Evolutionary conservation across 1,140 invertebrate genomes (phyloP).

Genomic region (Piezodorus guildinii): DNA sequence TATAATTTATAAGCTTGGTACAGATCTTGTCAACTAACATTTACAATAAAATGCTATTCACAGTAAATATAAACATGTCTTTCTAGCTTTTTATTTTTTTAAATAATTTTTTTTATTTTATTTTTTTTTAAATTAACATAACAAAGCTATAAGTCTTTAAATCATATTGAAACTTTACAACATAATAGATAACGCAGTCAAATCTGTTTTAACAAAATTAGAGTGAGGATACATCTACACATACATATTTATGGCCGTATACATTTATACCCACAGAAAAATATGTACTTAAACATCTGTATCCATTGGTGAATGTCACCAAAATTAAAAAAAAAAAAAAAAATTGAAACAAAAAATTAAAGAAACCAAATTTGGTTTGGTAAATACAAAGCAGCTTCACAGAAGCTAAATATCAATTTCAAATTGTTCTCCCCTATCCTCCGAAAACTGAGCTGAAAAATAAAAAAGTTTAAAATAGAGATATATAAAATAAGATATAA

Average conservation of each 20-base stretch:
- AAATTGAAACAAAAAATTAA: neutral
- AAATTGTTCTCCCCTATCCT: conserved; percentile 26
- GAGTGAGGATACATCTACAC: neutral
- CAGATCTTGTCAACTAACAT: too few species aligned
- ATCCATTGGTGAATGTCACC: conserved; percentile 11
- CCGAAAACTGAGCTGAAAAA: conserved; percentile 18
- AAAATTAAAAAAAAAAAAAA: conserved; percentile 6
- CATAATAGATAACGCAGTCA: neutral
- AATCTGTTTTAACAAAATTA: conserved; percentile 1
- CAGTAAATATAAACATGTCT: too few species aligned
- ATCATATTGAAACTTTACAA: too few species aligned
- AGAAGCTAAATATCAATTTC: conserved; percentile 26
- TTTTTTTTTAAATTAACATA: too few species aligned
- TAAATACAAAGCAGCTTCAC: conserved; percentile 18
- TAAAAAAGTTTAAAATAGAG: conserved; percentile 1
- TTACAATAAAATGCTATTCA: too few species aligned
- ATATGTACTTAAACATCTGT: neutral
- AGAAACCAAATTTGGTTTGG: neutral
- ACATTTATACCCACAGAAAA: neutral
- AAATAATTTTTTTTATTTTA: too few species aligned
- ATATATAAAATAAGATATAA: too few species aligned
- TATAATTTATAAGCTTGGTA: too few species aligned
- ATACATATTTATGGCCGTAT: neutral
- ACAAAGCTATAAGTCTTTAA: too few species aligned
- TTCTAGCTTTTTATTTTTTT: too few species aligned